Evolutionary conservation across 2,113 vertebrate species (phyloP).

Genomic region (Phasianus colchicus): DNA sequence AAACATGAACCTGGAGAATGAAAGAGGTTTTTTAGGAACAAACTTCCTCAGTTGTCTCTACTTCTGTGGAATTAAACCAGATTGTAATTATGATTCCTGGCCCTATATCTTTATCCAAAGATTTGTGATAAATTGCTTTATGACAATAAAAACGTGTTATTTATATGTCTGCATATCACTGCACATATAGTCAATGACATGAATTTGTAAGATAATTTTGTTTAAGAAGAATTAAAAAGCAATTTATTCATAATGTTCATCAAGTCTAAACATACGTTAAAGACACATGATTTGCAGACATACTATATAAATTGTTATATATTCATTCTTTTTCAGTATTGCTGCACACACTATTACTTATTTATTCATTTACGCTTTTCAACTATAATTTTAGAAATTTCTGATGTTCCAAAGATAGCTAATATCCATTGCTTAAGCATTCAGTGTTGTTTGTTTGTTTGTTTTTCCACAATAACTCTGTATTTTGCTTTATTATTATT

Average conservation of each 20-base stretch:
- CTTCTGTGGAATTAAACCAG: not conserved
- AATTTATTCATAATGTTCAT: not conserved
- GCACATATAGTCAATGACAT: not conserved
- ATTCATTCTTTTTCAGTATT: not conserved
- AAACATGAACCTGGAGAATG: not conserved
- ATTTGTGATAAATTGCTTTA: not conserved
- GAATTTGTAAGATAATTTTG: not conserved
- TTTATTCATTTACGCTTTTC: not conserved
- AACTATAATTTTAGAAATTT: not conserved
- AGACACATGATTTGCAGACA: not conserved
- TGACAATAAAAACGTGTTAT: not conserved
- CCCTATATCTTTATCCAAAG: not conserved
- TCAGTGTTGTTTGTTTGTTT: not conserved
- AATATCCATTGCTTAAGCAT: not conserved
- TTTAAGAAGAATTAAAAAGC: not conserved
- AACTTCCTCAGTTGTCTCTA: not conserved
- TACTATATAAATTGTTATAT: not conserved
- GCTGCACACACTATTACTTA: not conserved
- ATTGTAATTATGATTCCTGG: conserved; percentile 11
- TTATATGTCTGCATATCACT: not conserved
- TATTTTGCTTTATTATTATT: not conserved
- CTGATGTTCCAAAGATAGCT: not conserved
- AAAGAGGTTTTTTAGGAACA: not conserved
- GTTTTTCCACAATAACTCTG: not conserved
- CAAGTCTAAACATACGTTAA: not conserved